Base-by-base conservation (phyloP, 1,140 invertebrate genomes). In the Calosoma granatense region DNA sequence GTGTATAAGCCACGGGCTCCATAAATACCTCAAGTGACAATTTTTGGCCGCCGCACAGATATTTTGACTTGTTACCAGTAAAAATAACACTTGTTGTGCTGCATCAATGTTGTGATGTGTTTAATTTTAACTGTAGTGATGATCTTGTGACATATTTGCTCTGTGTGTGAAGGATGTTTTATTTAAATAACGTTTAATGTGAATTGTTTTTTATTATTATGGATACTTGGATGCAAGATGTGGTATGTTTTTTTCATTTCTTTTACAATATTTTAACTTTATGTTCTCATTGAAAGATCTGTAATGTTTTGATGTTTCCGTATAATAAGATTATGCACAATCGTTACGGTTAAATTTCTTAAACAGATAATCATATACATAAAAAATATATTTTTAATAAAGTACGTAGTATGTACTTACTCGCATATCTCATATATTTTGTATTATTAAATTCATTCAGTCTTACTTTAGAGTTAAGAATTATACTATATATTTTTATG, bases 151-250 rank as follows among this genome's bases (percentile, higher is more conserved):
- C 4, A 6, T 30, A 30, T 30, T 30, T 30, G 4, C 14, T 30
- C 14, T 4, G 4, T 30, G 6, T 47, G 9, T 4, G 17, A 47
- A 47, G 17, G 41, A 47, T 47, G 41, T 47, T 47, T 17, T 47
- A 47, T 47, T 11, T 47, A 9, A n/a, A 47, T 47, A 12, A 17
- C 9, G 9, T 47, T 47, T 17, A 17, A 17, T 47, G 9, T 17
- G 9, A 47, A 12, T 47, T 47, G 6, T 11, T 9, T 47, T 11
- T 17, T 9, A 47, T 12, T 54, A 53, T 12, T 19, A 67, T 67
- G 65, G 65, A 67, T 43, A 61, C 55, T 23, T 67, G 66, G 65
- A 67, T 67, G 66, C 63, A 64, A 58, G 62, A 66, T 57, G 61
- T 67, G 63, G 66, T 67, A 66, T 20, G 65, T 63, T 20, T 26